phyloP scores from a whole-genome alignment of 2,113 vertebrate species.

The Microtus pennsylvanicus region DNA sequence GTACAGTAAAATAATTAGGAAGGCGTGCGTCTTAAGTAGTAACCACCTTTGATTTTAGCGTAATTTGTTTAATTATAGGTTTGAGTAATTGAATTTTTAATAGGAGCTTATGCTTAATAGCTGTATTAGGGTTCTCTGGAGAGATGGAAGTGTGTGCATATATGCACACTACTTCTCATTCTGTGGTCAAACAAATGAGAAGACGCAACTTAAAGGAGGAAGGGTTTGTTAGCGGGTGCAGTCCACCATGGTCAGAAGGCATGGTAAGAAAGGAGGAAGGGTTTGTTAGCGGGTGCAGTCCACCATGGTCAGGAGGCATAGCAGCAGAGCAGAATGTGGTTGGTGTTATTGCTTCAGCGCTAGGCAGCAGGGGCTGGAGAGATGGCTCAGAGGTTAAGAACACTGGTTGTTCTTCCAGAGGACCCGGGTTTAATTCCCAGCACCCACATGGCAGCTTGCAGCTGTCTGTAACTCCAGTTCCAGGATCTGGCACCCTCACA shows the following conservation, averaged over 20 bases:
- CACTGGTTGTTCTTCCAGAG: not conserved
- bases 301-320: too few species aligned
- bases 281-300: not conserved
- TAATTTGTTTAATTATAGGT: not conserved
- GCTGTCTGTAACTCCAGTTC: too few species aligned
- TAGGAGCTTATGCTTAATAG: not conserved
- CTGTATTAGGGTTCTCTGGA: not conserved
- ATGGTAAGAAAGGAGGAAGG: not conserved
- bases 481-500: not conserved
- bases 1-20: not conserved
- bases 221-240: not conserved
- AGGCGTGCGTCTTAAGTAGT: not conserved
- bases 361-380: not conserved
- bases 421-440: not conserved
- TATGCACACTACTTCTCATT: not conserved
- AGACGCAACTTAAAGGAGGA: not conserved
- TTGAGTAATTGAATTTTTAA: not conserved
- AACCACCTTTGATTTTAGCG: constrained; percentile 24
- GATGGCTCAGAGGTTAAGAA: too few species aligned
- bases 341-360: too few species aligned
- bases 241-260: too few species aligned
- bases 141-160: not conserved
- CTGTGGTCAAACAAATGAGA: not conserved
- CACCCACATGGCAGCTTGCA: not conserved
- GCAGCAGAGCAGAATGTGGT: not conserved